Percentiles rank a stretch among this genome's conserved stretches.
Conservation (phyloP, 2,113 vertebrate species). For the Gnathonemus longibarbis region DNA sequence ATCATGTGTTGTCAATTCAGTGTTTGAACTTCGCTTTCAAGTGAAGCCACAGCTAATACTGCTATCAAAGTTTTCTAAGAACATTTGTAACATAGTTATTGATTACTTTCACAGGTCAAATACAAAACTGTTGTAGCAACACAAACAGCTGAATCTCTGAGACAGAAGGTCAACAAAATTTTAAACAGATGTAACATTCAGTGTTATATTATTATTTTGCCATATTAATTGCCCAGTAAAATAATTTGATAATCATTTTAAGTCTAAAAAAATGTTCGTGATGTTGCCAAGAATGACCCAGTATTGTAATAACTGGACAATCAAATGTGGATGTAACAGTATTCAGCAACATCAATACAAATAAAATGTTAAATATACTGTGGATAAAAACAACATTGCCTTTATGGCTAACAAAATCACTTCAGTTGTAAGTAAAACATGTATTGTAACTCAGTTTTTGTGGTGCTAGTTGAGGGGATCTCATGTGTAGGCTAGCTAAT, state of each 20-base stretch:
- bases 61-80: not conserved
- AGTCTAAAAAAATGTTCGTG: not conserved
- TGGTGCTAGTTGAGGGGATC: not conserved
- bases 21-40: not conserved
- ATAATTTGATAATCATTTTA: not conserved
- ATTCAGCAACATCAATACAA: not conserved
- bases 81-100: not conserved
- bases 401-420: not conserved
- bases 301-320: not conserved
- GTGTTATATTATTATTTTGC: not conserved
- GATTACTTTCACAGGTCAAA: not conserved
- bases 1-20: not conserved
- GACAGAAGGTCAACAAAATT: not conserved
- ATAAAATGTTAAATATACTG: not conserved
- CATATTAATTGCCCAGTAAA: not conserved
- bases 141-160: not conserved
- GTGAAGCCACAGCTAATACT: not conserved
- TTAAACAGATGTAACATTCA: not conserved
- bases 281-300: not conserved
- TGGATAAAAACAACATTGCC: not conserved
- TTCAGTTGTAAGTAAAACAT: not conserved
- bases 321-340: not conserved
- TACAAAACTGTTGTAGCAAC: not conserved
- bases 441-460: too few relatives aligned
- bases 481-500: not conserved